phyloP scores from a whole-genome alignment of 2,797 vertebrate genomes.

The Acanthurus lineatus region DNA sequence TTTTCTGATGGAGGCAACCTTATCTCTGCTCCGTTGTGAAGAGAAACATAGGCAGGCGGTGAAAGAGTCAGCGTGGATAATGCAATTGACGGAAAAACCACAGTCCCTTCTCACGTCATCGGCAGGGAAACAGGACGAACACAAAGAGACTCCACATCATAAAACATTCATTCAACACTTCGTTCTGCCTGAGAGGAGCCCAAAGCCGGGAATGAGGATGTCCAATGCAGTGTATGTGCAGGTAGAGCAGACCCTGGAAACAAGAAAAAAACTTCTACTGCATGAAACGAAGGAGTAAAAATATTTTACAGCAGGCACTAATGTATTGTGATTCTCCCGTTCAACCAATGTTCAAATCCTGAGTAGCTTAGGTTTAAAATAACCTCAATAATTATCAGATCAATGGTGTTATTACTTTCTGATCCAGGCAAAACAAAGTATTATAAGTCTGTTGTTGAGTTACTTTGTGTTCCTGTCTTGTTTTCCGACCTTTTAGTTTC shows the following conservation, averaged over 20 bases:
- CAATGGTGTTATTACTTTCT: not conserved
- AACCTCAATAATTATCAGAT: constrained; percentile 9
- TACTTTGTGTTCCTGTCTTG: constrained; percentile 1
- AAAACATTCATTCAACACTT: constrained; percentile 54
- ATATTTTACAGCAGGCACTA: constrained; percentile 12
- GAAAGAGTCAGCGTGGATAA: constrained; percentile 32
- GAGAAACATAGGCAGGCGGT: not conserved
- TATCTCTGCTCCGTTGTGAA: constrained; percentile 10
- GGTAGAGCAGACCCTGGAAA: not conserved
- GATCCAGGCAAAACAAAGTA: not conserved
- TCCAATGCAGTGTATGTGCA: constrained; percentile 4
- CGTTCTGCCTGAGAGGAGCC: constrained; percentile 19
- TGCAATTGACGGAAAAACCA: constrained; percentile 35
- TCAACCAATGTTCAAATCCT: not conserved
- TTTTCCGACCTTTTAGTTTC: constrained; percentile 23
- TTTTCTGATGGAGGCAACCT: not conserved
- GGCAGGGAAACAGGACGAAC: constrained; percentile 13
- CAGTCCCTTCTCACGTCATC: constrained; percentile 27
- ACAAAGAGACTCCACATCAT: constrained; percentile 25
- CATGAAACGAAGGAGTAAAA: not conserved
- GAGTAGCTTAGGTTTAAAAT: not conserved
- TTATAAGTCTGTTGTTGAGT: not conserved
- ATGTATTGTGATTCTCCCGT: constrained; percentile 28
- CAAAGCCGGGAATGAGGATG: constrained; percentile 26
- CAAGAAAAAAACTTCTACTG: not conserved